Conservation (phyloP, 2,113 vertebrate genomes). For the Coryphaenoides rupestris region DNA sequence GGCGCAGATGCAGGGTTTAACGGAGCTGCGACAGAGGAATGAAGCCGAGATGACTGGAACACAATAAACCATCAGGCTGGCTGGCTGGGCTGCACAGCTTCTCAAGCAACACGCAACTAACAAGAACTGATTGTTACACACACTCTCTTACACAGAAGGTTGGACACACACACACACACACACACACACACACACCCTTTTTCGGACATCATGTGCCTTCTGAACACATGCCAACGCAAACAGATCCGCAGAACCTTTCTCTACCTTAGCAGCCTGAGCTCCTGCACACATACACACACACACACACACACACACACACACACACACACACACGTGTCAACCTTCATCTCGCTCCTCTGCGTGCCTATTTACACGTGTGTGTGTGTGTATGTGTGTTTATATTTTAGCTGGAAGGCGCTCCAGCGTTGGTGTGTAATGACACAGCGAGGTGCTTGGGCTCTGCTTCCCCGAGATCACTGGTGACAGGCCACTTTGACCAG, state of each 20-base stretch:
- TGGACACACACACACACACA: conserved; percentile 12
- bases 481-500: conserved; percentile 79
- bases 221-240: conserved; percentile 13
- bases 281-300: conserved; percentile 4
- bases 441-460: conserved; percentile 1
- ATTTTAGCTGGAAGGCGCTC: too few species aligned
- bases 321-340: conserved; percentile 28
- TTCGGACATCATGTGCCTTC: conserved; percentile 21
- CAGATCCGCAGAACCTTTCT: conserved; percentile 15
- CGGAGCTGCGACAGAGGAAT: conserved; percentile 5
- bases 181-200: neutral
- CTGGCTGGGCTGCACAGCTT: conserved; percentile 35
- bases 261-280: conserved; percentile 31
- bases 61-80: conserved; percentile 47
- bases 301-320: too few species aligned
- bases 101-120: conserved; percentile 30
- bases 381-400: conserved; percentile 23
- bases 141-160: neutral
- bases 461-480: conserved; percentile 76
- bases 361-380: conserved; percentile 31
- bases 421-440: conserved; percentile 48
- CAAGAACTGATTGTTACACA: conserved; percentile 20
- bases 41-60: conserved; percentile 14
- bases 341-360: conserved; percentile 56
- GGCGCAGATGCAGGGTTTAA: conserved; percentile 23